Base-by-base conservation (phyloP, 2,797 vertebrate species). In the Huso huso region DNA sequence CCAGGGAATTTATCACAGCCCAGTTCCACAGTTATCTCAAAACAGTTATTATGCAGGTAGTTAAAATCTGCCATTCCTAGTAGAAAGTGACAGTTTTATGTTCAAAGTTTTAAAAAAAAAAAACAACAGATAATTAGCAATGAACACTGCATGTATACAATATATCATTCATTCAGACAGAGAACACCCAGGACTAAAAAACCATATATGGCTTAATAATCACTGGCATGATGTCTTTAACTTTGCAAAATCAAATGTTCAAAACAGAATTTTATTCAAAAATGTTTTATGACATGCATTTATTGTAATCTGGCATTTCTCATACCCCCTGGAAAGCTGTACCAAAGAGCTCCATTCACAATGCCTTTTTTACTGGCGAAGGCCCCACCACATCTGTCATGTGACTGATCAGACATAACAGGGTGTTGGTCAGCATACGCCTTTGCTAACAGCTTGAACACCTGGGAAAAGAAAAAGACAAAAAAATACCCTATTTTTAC, bases 11-110 rank as follows among this genome's bases (percentile, higher is more conserved):
- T 99, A 71, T 94, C 90, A 6, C 97, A 99, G 74, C 97, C 96
- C 10, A 99, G 90, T 79, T 99, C 97, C 84, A 99, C 87, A 0
- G 96, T 99, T 76, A 98, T 73, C 89, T 99, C 97, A 72, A 98
- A 89, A 76, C 96, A 99, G 76, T 98, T 99, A 66, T 91, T 96
- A 76, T 99, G 95, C 71, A 99, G 83, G 81, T 99, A 99, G 74
- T 95, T 98, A 80, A 99, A 99, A 82, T 99, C 96, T 4, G 95
- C 92, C 97, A 99, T 99, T 52, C 96, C 97, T 99, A 74, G 0
- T 67, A 63, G 10, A 37, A 37, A 37, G 37, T 5, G 37, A 37
- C 37, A 37, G 37, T 37, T 37, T 37, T 37, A 37, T 37, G 37
- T 37, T 37, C 5, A 37, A 4, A 37, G 37, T 37, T 37, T 37